phyloP scores from a whole-genome alignment of 1,140 invertebrate genomes.

The Pseudomyrmex cubaensis region DNA sequence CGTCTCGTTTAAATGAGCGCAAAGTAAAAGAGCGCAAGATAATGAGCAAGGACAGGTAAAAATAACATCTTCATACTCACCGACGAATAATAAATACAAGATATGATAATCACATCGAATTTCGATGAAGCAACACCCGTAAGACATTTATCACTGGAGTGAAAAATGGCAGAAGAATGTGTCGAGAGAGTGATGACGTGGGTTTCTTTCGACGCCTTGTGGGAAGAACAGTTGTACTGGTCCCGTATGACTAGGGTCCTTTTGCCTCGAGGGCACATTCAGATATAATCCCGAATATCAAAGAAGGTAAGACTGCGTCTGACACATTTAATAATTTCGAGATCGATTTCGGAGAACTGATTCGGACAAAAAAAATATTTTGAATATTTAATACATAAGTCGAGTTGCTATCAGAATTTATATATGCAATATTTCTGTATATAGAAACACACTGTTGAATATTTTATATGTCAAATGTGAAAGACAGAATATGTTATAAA shows the following conservation, averaged over 20 bases:
- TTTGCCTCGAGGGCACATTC: conserved; percentile 2
- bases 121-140: background rate
- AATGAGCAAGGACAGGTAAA: background rate
- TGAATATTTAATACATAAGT: background rate
- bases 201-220: background rate
- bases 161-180: conserved; percentile 35
- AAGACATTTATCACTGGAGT: conserved; percentile 6
- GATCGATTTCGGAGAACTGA: too few species aligned
- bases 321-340: background rate
- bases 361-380: too few species aligned
- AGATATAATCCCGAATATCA: background rate
- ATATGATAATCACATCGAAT: background rate
- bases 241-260: background rate
- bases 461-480: too few species aligned
- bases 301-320: background rate
- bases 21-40: background rate
- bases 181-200: conserved; percentile 37
- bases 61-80: background rate
- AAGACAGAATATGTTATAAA: background rate
- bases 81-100: background rate
- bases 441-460: too few species aligned
- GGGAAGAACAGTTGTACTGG: background rate
- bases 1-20: too few species aligned
- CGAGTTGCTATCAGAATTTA: background rate
- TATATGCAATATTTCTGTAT: too few species aligned